Base-by-base conservation (phyloP, 2,797 vertebrate genomes). In the Geotrypetes seraphini region DNA sequence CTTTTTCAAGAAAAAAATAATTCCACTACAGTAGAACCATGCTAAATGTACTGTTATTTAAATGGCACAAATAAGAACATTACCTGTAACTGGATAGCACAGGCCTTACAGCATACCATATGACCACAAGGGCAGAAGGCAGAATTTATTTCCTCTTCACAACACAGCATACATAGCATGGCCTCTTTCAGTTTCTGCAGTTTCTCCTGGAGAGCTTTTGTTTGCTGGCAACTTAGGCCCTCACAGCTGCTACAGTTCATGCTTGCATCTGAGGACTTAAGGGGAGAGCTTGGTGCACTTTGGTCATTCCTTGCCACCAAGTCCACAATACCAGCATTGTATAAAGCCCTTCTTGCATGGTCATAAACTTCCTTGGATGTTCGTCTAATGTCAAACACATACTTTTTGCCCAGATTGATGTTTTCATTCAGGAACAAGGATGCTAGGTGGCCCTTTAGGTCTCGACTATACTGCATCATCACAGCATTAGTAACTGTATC, bases 381-480 rank as follows among this genome's bases (percentile, higher is more conserved):
- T 56, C 96, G 90, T 15, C 86, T 86, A 51, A 99, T 98, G 56
- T 99, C 96, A 13, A 99, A 99, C 8, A 99, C 89, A 0, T 96
- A 99, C 39, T 98, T 99, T 78, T 98, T 98, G 39, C 96, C 96
- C 33, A 99, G 83, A 70, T 95, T 91, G 48, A 98, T 90, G 65
- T 97, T 97, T 62, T 99, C 95, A 20, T 97, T 97, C 57, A 99
- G 85, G 58, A 99, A 98, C 2, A 99, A 79, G 3, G 96, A 98
- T 0, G 95, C 96, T 13, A 99, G 60, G 67, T 99, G 96, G 17
- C 96, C 96, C 57, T 97, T 99, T 43, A 99, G 83, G 65, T 99
- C 96, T 36, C 96, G 80, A 58, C 95, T 99, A 39, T 99, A 99
- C 55, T 99, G 96, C 96, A 98, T 97, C 93, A 96, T 98, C 57